phyloP scores from a whole-genome alignment of 2,797 vertebrate genomes.

The Chelmon rostratus region DNA sequence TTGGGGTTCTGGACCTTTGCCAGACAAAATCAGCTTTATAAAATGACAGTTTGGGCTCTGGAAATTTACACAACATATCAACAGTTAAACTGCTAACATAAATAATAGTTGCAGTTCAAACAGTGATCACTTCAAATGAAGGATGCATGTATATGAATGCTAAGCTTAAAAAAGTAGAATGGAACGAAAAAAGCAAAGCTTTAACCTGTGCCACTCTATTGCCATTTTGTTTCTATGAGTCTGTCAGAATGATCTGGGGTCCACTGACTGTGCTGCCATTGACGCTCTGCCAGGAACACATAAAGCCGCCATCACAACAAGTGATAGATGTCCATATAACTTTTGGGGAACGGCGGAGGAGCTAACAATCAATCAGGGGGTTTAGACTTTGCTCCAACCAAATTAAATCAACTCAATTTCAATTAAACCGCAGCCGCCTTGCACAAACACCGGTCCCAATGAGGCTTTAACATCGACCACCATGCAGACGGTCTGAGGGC shows the following conservation, averaged over 20 bases:
- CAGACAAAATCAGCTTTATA: slow-evolving; percentile 16
- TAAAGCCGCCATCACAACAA: slow-evolving; percentile 54
- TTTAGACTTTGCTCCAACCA: slow-evolving; percentile 67
- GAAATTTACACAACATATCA: slow-evolving; percentile 15
- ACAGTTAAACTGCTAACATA: slow-evolving; percentile 8
- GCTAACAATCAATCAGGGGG: slow-evolving; percentile 67
- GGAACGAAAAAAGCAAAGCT: slow-evolving; percentile 1
- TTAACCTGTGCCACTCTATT: slow-evolving; percentile 10
- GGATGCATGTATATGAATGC: slow-evolving; percentile 11
- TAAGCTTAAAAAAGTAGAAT: not conserved
- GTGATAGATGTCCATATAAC: slow-evolving; percentile 65
- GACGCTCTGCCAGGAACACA: slow-evolving; percentile 57
- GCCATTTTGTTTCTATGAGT: slow-evolving; percentile 43
- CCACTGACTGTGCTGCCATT: slow-evolving; percentile 26
- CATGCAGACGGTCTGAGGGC: slow-evolving; percentile 45
- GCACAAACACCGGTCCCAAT: slow-evolving; percentile 55
- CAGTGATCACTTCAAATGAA: slow-evolving; percentile 28
- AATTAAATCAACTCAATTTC: slow-evolving; percentile 79
- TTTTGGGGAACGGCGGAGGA: slow-evolving; percentile 54
- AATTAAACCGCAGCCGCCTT: slow-evolving; percentile 68
- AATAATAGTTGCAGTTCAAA: not conserved
- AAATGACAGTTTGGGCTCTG: slow-evolving; percentile 3
- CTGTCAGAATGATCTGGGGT: slow-evolving; percentile 60
- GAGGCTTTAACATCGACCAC: slow-evolving; percentile 59
- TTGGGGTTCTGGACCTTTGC: not conserved